Conservation (phyloP, 2,888 invertebrate genomes). For the Patella ulyssiponensis region DNA sequence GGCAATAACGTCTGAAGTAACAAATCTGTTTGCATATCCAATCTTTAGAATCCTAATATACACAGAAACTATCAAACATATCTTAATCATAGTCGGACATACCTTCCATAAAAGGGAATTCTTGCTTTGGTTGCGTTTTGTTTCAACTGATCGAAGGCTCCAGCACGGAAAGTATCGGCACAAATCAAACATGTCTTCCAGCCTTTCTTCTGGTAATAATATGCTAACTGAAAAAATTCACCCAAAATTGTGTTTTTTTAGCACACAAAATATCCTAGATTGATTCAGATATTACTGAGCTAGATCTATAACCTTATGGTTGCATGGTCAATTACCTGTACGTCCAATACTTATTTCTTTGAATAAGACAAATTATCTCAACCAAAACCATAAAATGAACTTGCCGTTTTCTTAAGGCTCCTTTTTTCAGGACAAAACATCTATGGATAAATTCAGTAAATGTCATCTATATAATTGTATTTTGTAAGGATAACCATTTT, state of each 20-base stretch:
- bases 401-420: neutral
- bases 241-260: too few species aligned
- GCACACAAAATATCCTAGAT: too few species aligned
- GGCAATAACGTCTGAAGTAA: too few species aligned
- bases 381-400: neutral
- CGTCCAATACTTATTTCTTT: too few species aligned
- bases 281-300: too few species aligned
- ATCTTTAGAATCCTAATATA: too few species aligned
- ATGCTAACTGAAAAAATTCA: slow-evolving; percentile 80
- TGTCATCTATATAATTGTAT: neutral
- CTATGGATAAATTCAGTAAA: neutral
- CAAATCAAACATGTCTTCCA: slow-evolving; percentile 99
- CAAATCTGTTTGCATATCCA: too few species aligned
- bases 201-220: slow-evolving; percentile 97
- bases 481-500: too few species aligned
- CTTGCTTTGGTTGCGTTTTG: slow-evolving; percentile 99
- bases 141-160: slow-evolving; percentile 99
- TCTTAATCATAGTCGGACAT: slow-evolving; percentile 26
- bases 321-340: too few species aligned
- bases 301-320: too few species aligned
- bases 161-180: slow-evolving; percentile 99
- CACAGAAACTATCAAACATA: too few species aligned
- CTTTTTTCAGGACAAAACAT: neutral
- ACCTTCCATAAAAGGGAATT: slow-evolving; percentile 99
- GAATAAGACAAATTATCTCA: too few species aligned